Evolutionary conservation across 2,888 invertebrate species (phyloP).

Genomic region (Acrobasis suavella): DNA sequence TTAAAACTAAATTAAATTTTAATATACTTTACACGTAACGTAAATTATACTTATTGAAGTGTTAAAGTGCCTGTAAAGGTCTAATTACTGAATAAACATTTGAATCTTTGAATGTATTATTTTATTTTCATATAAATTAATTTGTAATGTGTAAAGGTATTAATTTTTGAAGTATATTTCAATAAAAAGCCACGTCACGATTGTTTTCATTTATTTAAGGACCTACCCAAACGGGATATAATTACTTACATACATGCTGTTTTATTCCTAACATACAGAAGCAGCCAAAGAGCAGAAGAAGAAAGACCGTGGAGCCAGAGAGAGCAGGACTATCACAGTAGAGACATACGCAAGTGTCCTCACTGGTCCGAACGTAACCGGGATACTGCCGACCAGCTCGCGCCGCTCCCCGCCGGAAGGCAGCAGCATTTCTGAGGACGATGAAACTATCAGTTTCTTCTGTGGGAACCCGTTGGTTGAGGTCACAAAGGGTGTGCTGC

Average conservation of each 20-base stretch:
- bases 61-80: too few species aligned
- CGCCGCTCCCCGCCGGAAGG: conserved; percentile 76
- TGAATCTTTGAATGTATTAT: too few species aligned
- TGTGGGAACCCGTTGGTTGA: conserved; percentile 99
- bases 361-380: conserved; percentile 78
- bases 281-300: conserved; percentile 70
- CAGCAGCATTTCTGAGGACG: conserved; percentile 55
- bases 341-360: conserved; percentile 89
- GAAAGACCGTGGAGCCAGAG: conserved; percentile 86
- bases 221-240: neutral
- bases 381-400: conserved; percentile 84
- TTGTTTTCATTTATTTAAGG: too few species aligned
- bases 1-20: too few species aligned
- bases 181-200: too few species aligned
- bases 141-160: too few species aligned
- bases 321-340: conserved; percentile 87
- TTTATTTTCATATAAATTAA: too few species aligned
- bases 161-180: too few species aligned
- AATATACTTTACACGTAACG: too few species aligned
- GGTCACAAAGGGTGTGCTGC: conserved; percentile 97
- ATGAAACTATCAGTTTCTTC: conserved; percentile 88
- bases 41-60: too few species aligned
- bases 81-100: too few species aligned
- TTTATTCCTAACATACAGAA: conserved; percentile 42
- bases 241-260: conserved; percentile 6